Conservation (phyloP, 2,888 invertebrate species). For the Pasiphila rectangulata region DNA sequence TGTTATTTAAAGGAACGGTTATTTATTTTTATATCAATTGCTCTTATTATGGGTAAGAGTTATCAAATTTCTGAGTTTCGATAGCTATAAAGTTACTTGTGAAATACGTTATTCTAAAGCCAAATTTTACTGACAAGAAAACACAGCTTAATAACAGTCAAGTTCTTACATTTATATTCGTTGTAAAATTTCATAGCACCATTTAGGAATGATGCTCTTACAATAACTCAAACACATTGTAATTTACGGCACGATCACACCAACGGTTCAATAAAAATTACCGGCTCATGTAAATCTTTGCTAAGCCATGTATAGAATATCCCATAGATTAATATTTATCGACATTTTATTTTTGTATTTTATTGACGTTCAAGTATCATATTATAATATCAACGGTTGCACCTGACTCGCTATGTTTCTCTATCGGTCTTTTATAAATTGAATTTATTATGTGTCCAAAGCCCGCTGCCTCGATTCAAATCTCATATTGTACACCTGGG, state of each 20-base stretch:
- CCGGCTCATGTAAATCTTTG: slow-evolving; percentile 50
- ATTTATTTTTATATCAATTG: too few relatives aligned
- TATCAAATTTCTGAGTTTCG: neutral
- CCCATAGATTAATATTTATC: slow-evolving; percentile 73
- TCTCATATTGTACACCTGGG: slow-evolving; percentile 53
- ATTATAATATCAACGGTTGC: slow-evolving; percentile 71
- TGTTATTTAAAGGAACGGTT: too few relatives aligned
- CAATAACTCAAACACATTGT: slow-evolving; percentile 21
- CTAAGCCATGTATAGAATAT: slow-evolving; percentile 56
- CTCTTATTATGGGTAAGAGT: too few relatives aligned
- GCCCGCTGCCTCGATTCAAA: slow-evolving; percentile 54
- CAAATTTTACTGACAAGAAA: neutral
- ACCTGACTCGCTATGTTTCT: slow-evolving; percentile 45
- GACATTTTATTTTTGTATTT: slow-evolving; percentile 70
- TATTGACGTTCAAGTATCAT: slow-evolving; percentile 74
- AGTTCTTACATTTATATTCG: slow-evolving; percentile 22
- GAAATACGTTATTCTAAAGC: neutral
- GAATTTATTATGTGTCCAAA: slow-evolving; percentile 56
- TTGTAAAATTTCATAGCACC: slow-evolving; percentile 21
- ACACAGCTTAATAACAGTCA: slow-evolving; percentile 1
- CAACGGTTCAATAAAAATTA: slow-evolving; percentile 23
- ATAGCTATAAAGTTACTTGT: neutral
- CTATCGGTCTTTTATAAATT: slow-evolving; percentile 50
- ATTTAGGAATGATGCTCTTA: slow-evolving; percentile 15
- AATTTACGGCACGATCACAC: slow-evolving; percentile 23